phyloP scores from a whole-genome alignment of 1,140 invertebrate species.

The Polypedilum vanderplanki region DNA sequence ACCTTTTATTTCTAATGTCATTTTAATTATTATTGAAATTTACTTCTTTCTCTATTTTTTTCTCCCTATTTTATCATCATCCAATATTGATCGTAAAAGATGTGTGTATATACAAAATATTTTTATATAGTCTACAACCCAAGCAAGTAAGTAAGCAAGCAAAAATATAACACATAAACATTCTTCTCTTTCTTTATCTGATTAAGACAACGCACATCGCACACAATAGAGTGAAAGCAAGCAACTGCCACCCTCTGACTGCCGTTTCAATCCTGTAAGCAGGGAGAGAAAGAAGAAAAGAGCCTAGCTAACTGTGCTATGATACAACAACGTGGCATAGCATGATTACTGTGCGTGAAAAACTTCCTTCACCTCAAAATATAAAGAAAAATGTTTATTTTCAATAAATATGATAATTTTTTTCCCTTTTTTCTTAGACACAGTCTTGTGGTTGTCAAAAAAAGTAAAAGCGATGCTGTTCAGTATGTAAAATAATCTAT shows the following conservation, averaged over 20 bases:
- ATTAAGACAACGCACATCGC: constrained; percentile 2
- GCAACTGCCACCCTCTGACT: no score
- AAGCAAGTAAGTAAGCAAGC: no score
- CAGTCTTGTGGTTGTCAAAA: neutral
- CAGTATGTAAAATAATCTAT: neutral
- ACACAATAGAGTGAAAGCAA: neutral
- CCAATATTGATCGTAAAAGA: neutral
- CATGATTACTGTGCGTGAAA: constrained; percentile 15
- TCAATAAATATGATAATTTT: constrained; percentile 20
- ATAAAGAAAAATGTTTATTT: constrained; percentile 20
- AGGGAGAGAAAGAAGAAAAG: neutral
- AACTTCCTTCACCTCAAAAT: neutral
- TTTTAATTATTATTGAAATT: constrained; percentile 23
- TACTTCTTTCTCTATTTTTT: neutral
- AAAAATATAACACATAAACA: no score
- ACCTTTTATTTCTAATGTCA: neutral
- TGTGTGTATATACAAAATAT: no score
- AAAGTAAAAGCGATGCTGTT: neutral
- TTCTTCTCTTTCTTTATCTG: neutral
- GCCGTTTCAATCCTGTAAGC: neutral
- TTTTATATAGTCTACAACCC: no score
- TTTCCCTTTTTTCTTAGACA: neutral
- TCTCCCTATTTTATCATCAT: neutral
- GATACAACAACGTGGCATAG: neutral
- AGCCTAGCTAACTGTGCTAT: neutral